Evolutionary conservation across 2,888 invertebrate genomes (phyloP), one percentile per base, ranked within the genome.

Genomic region (Patella pellucida): DNA sequence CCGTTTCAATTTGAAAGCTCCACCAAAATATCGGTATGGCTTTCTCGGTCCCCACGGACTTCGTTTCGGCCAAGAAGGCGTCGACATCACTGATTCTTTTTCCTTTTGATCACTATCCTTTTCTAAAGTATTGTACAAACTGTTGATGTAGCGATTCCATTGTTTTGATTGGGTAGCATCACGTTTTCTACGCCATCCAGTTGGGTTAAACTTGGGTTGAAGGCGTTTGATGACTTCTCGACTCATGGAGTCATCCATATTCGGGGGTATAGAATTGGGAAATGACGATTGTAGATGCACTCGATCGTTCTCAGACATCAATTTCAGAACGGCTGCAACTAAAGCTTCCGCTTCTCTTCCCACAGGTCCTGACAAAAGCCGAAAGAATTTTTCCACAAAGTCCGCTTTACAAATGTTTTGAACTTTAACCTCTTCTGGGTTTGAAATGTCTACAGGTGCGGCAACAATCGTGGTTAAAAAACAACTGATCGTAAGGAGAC

Each of bases 371-470:
- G 71, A 71, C 5, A 75, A 50, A 1, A 75, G 16, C 12, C 71
- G 71, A 31, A 75, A 71, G 23, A 75, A 71, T 14, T 75, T 71
- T 56, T 71, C 75, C n/a, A 75, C 67, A 56, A 75, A 75, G 51
- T 75, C 75, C 14, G 68, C 19, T 9, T 69, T 56, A 50, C 71
- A 71, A 41, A 41, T 41, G 41, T 41, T 41, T 41, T 41, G 41
- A 41, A 41, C 41, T 41, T 41, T 41, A 41, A 41, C 41, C 7
- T 41, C 41, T 5, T 41, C 41, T 41, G 7, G 41, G 9, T 41
- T 9, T 41, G 41, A 41, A 41, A 41, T 41, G 41, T 41, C 41
- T 41, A 41, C 41, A 41, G 41, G 41, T 41, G 41, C 41, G 1
- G 41, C 41, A 41, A 41, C 41, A 41, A 9, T 41, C 41, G 41